Evolutionary conservation across 2,113 vertebrate genomes (phyloP).

Genomic region (Stigmatopora nigra): DNA sequence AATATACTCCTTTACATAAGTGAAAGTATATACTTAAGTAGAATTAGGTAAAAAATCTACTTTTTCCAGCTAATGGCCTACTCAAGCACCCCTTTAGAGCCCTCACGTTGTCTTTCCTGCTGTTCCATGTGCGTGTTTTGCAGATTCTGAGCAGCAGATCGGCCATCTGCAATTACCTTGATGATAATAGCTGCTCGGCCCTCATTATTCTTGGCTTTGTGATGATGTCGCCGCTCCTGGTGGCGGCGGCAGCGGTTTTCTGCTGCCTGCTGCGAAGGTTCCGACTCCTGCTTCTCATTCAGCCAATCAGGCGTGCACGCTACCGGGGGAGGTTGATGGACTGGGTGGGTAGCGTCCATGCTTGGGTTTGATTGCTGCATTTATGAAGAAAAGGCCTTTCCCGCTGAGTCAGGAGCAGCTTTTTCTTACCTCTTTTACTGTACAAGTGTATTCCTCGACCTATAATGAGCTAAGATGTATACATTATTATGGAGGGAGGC

Average conservation of each 20-base stretch:
- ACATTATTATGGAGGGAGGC: background rate
- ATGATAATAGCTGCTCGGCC: constrained; percentile 88
- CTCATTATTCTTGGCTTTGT: constrained; percentile 93
- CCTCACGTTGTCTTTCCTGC: background rate
- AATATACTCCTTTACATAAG: constrained; percentile 1
- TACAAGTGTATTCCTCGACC: background rate
- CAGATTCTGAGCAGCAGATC: constrained; percentile 78
- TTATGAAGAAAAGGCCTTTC: background rate
- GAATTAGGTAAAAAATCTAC: background rate
- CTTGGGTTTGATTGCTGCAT: constrained; percentile 75
- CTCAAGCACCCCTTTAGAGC: background rate
- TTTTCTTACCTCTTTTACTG: constrained; percentile 2
- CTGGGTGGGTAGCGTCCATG: constrained; percentile 64
- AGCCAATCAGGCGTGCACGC: constrained; percentile 62
- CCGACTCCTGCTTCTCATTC: constrained; percentile 72
- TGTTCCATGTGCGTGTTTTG: constrained; percentile 2
- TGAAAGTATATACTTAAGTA: background rate
- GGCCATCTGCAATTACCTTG: constrained; percentile 79
- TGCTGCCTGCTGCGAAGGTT: constrained; percentile 77
- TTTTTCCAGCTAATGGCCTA: background rate
- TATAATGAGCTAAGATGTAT: background rate
- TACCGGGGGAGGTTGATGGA: constrained; percentile 72
- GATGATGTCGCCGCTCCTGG: constrained; percentile 87
- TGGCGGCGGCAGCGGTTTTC: constrained; percentile 81
- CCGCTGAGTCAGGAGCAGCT: background rate